Evolutionary conservation across 2,113 vertebrate genomes (phyloP).

Genomic region (Grammomys dolichurus): DNA sequence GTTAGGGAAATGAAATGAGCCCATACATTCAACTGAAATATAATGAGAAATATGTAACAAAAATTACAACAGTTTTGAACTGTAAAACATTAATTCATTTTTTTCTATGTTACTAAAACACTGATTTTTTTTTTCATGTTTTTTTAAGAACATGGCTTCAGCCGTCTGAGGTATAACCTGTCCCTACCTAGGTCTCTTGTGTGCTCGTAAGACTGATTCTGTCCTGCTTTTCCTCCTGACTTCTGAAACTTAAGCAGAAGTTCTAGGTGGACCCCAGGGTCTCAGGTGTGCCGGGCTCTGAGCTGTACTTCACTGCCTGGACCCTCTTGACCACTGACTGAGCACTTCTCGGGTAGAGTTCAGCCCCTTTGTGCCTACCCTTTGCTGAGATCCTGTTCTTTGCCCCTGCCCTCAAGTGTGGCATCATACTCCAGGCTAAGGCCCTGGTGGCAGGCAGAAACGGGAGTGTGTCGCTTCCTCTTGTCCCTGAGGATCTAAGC

Average conservation of each 20-base stretch:
- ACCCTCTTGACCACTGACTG: not conserved
- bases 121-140: not conserved
- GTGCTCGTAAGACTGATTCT: not conserved
- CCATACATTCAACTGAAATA: not conserved
- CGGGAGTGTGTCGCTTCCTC: not conserved
- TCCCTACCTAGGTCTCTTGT: not conserved
- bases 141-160: not conserved
- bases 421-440: not conserved
- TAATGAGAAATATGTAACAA: not conserved
- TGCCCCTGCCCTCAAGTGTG: not conserved
- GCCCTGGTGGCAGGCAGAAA: not conserved
- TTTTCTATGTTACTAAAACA: not conserved
- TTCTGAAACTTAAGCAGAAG: not conserved
- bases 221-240: not conserved
- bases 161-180: fast-evolving
- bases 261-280: not conserved
- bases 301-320: not conserved
- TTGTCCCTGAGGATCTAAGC: not conserved
- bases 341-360: not conserved
- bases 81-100: not conserved
- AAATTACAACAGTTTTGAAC: not conserved
- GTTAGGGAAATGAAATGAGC: not conserved
- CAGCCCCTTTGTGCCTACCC: not conserved
- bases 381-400: not conserved
- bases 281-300: not conserved